Conservation (phyloP, 2,113 vertebrate species). For the Hydropotes inermis region DNA sequence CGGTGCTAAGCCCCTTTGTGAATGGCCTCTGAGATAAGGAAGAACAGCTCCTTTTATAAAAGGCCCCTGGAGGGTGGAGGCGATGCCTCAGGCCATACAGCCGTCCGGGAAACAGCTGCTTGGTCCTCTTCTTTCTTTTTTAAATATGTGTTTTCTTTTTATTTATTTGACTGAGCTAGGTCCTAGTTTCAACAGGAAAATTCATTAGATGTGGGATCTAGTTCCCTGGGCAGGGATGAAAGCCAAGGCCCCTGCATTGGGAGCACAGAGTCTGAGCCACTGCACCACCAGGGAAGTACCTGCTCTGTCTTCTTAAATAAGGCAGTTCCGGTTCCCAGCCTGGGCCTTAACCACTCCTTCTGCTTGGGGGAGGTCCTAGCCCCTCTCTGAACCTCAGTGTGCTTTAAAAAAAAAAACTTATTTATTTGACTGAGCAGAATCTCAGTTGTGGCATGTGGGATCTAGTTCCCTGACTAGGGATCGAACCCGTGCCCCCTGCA, state of each 20-base stretch:
- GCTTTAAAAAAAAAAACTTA: neutral
- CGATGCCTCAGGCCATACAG: neutral
- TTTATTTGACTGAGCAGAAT: neutral
- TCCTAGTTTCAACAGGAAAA: neutral
- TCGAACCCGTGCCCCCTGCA: neutral
- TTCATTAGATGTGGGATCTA: neutral
- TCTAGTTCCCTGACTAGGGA: neutral
- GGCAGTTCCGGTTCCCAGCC: neutral
- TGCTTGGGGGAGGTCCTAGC: neutral
- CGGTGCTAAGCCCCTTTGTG: neutral
- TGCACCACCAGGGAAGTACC: fast-evolving
- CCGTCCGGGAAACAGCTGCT: neutral
- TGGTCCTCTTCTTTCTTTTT: neutral
- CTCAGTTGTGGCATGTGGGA: neutral
- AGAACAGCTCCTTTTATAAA: neutral
- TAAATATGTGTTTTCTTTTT: neutral
- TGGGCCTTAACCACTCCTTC: neutral
- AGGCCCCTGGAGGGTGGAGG: neutral
- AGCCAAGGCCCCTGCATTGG: neutral
- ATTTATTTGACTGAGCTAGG: neutral
- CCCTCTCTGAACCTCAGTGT: neutral
- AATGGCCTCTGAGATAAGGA: neutral
- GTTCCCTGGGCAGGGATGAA: neutral
- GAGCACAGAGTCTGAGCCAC: neutral
- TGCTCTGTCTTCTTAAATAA: neutral